Base-by-base conservation (phyloP, 2,113 vertebrate genomes). In the Leucopsar rothschildi region DNA sequence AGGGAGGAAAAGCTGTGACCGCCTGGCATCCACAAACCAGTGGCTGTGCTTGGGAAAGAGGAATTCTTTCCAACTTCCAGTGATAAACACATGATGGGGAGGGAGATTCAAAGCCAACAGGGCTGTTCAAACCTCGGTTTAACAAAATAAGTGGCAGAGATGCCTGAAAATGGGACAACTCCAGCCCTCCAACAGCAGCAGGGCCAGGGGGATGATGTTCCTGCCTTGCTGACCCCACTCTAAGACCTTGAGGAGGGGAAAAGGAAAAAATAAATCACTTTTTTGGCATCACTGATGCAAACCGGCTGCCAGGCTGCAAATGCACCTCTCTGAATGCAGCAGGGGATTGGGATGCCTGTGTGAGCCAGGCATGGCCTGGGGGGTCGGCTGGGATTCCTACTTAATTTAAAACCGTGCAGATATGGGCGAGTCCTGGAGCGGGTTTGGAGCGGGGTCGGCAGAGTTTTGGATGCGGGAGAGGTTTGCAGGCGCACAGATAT, bases 201-300 rank as follows among this genome's bases (percentile, higher is more conserved):
- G 24, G 68, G 72, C n/a, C 8, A 1, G 53, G 24, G 64, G 73
- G 42, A 3, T 17, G 84, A 47, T 64, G 90, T 17, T 83, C 53
- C 87, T 86, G 53, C 53, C 19, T 24, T 5, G 23, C 55, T 83
- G 80, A 72, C 72, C 80, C 44, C 5, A 0, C 45, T 60, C 7
- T 2, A 31, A 64, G 84, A 64, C 65, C 57, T 59, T 16, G 47
- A 15, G 27, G 20, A n/a, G 13, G 13, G 11, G 33, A 52, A 12
- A n/a, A 55, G 85, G 77, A 82, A 91, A 61, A 77, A 73, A 81
- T 89, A 88, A 88, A 92, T 95, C 89, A 91, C n/a, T 83, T 52
- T 42, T 42, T 53, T 23, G 4, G 3, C 76, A 72, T 42, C 40
- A 15, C 37, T 76, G 92, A 86, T 90, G 86, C 40, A 88, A 96